A percentile compares a stretch with the other conserved stretches of the same genome.
phyloP scores from a whole-genome alignment of 1,140 invertebrate genomes.

The Bombus sylvicola region DNA sequence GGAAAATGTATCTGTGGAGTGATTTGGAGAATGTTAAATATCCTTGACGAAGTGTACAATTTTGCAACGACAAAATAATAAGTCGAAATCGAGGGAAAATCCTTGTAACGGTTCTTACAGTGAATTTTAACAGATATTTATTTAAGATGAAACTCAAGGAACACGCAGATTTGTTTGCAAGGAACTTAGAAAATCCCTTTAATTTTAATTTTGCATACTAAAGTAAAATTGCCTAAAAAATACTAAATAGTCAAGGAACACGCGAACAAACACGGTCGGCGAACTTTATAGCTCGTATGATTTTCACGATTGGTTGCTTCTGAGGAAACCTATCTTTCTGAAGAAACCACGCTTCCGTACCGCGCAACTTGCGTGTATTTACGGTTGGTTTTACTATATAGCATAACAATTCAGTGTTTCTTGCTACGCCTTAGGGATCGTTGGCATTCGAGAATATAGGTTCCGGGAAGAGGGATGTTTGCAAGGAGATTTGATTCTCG shows the following conservation, averaged over 20 bases:
- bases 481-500: neutral
- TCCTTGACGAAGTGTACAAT: neutral
- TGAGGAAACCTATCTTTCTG: too few relatives aligned
- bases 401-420: slow-evolving; percentile 16
- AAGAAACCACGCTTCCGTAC: neutral
- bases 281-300: too few relatives aligned
- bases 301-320: neutral
- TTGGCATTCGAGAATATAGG: neutral
- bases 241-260: neutral
- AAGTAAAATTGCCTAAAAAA: neutral
- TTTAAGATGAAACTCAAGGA: too few relatives aligned
- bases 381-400: slow-evolving; percentile 20
- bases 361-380: neutral
- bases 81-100: neutral
- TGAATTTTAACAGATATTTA: too few relatives aligned
- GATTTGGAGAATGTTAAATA: neutral
- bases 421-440: neutral
- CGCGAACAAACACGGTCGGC: neutral
- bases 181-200: neutral
- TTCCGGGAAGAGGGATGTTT: slow-evolving; percentile 3
- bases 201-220: neutral
- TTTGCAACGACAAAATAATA: neutral
- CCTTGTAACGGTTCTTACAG: neutral
- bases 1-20: neutral
- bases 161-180: too few relatives aligned